Evolutionary conservation across 1,140 invertebrate species (phyloP), one percentile per base, ranked within the genome.

Genomic region (Cyrtorhinus lividipennis): DNA sequence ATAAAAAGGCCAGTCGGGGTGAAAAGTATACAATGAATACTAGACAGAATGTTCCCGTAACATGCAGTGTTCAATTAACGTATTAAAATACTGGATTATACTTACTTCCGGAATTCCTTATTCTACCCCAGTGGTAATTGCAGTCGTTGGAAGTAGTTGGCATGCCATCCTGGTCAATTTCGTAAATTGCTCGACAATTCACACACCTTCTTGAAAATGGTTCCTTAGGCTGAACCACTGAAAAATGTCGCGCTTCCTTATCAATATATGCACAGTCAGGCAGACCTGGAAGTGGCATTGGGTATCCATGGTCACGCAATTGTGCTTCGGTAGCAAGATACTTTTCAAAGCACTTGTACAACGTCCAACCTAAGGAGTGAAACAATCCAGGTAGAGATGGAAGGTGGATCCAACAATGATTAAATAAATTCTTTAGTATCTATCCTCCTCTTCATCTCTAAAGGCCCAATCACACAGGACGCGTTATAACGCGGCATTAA

Each of bases 111-210:
- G 60, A 64, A 67, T 63, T 68, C 72, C 61, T 71, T 69, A 67
- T 69, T 71, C 86, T 85, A 62, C 91, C 90, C 75, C 87, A 89
- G 77, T 95, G 93, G 76, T 92, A 95, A 70, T 89, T 81, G 77
- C 93, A 95, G 71, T 89, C 84, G 73, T 92, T 84, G 67, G 81
- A 77, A 8, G 75, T 73, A 5, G 82, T 70, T 46, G 84, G 79
- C 66, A 84, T 79, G 5, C 91, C 90, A 71, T 84, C 81, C 63
- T 85, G 83, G 70, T 87, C 78, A 13, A 95, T 81, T 68, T 79
- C 78, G 70, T 89, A 96, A 1, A 81, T 75, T 73, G 87, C 85
- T 25, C 82, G 82, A 76, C 92, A 97, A 63, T 92, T 81, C 65
- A 81, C 79, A 73, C 93, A 96, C 48, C 81, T 83, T 69, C 88